Percentiles rank a stretch among this genome's conserved stretches.
Evolutionary conservation across 1,140 invertebrate genomes (phyloP).

Genomic region (Ganaspis sp.): DNA sequence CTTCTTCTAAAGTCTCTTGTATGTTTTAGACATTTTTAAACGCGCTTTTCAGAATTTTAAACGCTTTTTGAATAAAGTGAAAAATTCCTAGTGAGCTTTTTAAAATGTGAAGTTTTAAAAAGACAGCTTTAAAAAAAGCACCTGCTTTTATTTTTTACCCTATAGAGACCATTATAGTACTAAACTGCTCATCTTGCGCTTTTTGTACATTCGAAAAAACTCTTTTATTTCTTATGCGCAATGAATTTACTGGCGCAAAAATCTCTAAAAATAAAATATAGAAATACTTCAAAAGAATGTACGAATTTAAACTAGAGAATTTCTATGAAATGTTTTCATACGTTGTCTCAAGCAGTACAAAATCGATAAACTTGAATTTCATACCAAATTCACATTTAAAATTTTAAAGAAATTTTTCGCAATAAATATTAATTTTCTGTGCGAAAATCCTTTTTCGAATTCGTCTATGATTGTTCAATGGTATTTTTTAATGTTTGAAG

Average conservation of each 20-base stretch:
- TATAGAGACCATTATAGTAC: not conserved
- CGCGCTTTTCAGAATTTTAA: not conserved
- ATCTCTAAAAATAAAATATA: not conserved
- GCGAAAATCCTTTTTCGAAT: too few species aligned
- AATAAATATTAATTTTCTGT: too few species aligned
- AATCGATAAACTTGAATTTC: too few species aligned
- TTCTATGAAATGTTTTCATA: too few species aligned
- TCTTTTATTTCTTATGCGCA: not conserved
- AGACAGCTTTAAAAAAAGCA: too few species aligned
- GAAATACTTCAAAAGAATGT: too few species aligned
- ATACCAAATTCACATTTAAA: too few species aligned
- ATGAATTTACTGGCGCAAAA: not conserved
- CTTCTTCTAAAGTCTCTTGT: not conserved
- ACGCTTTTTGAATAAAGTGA: constrained; percentile 3
- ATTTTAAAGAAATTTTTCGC: too few species aligned
- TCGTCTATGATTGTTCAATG: too few species aligned
- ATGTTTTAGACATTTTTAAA: not conserved
- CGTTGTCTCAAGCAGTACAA: too few species aligned
- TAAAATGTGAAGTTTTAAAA: not conserved
- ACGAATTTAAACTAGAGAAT: too few species aligned
- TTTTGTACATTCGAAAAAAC: not conserved
- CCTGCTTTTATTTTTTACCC: not conserved
- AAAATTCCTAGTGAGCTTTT: not conserved
- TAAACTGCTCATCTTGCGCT: not conserved
- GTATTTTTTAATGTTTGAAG: too few species aligned